Evolutionary conservation across 2,797 vertebrate species (phyloP), one percentile per base, ranked within the genome.

Genomic region (Scomberomorus guttatus): DNA sequence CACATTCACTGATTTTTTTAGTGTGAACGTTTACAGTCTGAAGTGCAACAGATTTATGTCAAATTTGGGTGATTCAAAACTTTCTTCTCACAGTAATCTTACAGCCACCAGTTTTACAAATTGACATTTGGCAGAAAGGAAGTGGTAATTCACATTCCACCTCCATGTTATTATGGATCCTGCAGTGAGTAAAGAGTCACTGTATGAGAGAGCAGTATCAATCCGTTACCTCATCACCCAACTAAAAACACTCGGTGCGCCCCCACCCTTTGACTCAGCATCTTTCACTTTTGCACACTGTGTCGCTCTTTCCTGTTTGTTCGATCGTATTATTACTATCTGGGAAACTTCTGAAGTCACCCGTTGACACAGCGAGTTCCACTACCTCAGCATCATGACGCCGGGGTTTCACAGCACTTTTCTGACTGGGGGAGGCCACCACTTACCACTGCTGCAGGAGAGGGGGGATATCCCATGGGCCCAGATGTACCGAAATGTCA

Each of bases 261-360:
- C 85, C 83, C 92, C 89, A 60, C 75, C 79, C 69, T 89, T 82
- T 95, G 93, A 95, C 92, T 94, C 84, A 93, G 85, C 84, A 68
- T 87, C 90, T 94, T 94, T 94, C 90, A 85, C 82, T 94, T 86
- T 85, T 87, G 88, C 89, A 29, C 89, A 87, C 46, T 25, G 68
- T 63, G 20, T 80, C 34, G 72, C 82, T 90, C 76, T 84, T 82
- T 87, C 87, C 88, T 89, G 86, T 93, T 91, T 93, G 87, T 84
- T 90, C 87, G 2, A 79, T 94, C 92, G 84, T 92, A 90, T 92
- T 94, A 94, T 93, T 95, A 94, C 90, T 94, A 86, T 81, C 79
- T 83, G 90, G 91, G 93, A 94, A 95, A 94, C 87, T 89, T 90
- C 80, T 87, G 82, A 20, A 80, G 68, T 90, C 90, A 82, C 80